These are phyloP conservation scores for Lymantria dispar DNA, from an alignment of 2,888 invertebrate genomes.

Conservation along the genomic window DNA sequence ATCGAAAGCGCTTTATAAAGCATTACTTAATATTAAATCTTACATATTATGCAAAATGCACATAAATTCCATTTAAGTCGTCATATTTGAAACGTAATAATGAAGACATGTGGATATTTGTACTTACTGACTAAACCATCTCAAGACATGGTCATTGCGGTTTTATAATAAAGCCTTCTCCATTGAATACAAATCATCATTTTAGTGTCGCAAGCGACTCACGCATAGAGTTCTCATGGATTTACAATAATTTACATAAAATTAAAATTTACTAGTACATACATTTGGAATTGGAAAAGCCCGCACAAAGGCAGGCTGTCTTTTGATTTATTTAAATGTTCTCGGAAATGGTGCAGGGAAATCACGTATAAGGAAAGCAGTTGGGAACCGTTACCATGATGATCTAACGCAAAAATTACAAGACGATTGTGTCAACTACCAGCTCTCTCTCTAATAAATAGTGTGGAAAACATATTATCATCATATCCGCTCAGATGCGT, in stretches of 20 bases:
- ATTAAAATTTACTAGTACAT: slow-evolving; percentile 33
- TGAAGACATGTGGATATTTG: slow-evolving; percentile 25
- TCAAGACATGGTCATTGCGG: slow-evolving; percentile 11
- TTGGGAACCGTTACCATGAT: neutral
- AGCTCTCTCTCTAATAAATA: too few relatives aligned
- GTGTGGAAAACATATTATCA: too few relatives aligned
- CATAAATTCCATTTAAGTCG: slow-evolving; percentile 14
- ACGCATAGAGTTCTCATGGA: slow-evolving; percentile 49
- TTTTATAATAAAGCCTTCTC: slow-evolving; percentile 23
- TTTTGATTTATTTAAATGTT: too few relatives aligned
- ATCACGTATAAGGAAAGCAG: neutral
- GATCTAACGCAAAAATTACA: neutral
- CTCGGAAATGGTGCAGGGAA: neutral
- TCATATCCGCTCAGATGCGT: too few relatives aligned
- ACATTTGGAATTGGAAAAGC: slow-evolving; percentile 1
- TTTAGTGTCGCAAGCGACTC: slow-evolving; percentile 40
- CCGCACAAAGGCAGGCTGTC: too few relatives aligned
- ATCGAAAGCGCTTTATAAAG: slow-evolving; percentile 8
- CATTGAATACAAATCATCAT: slow-evolving; percentile 41
- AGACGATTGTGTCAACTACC: neutral
- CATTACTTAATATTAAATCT: slow-evolving; percentile 11
- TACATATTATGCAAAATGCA: slow-evolving; percentile 19
- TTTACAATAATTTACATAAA: slow-evolving; percentile 40
- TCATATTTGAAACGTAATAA: slow-evolving; percentile 23
- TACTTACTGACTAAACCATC: slow-evolving; percentile 10